These are phyloP conservation scores for Pipra filicauda DNA, from an alignment of 2,113 vertebrate genomes.

Conservation along the genomic window DNA sequence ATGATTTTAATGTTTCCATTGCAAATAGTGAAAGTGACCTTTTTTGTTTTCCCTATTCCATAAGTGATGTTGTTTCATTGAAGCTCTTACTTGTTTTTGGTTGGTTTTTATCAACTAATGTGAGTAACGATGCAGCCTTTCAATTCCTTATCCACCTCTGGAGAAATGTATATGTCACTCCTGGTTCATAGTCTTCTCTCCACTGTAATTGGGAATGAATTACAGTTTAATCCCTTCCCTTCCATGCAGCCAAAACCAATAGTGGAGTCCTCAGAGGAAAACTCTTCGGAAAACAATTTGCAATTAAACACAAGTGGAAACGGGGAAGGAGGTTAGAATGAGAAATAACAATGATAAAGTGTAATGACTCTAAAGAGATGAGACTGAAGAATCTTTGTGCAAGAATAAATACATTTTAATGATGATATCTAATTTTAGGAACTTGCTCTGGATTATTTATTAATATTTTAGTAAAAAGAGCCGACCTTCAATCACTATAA, in stretches of 20 bases:
- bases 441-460: neutral
- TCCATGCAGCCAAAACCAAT: neutral
- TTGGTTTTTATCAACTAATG: neutral
- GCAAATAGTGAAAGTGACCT: neutral
- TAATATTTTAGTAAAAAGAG: neutral
- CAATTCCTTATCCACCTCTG: neutral
- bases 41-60: neutral
- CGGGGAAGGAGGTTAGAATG: neutral
- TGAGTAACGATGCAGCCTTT: neutral
- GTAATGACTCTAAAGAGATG: neutral
- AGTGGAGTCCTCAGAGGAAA: neutral
- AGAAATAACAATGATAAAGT: constrained; percentile 1
- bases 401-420: neutral
- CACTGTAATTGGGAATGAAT: constrained; percentile 20
- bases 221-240: constrained; percentile 26
- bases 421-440: neutral
- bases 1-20: neutral
- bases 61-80: neutral
- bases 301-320: constrained; percentile 25
- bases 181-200: neutral
- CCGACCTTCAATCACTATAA: neutral
- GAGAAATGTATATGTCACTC: neutral
- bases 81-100: neutral
- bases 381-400: neutral
- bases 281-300: constrained; percentile 8